phyloP scores from a whole-genome alignment of 2,888 invertebrate species.

The Aelia acuminata region DNA sequence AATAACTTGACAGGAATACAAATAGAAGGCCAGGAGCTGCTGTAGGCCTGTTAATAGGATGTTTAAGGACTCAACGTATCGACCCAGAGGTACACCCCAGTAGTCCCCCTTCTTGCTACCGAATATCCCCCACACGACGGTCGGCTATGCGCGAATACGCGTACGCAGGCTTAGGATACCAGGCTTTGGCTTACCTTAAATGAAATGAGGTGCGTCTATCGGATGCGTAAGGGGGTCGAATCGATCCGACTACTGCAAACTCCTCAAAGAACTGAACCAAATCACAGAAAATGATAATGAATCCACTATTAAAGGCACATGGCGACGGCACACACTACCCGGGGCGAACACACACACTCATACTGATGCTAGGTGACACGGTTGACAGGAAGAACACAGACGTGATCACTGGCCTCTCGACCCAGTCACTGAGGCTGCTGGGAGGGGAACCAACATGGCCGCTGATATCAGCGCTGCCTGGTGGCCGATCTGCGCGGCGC shows the following conservation, averaged over 20 bases:
- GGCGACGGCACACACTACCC: conserved; percentile 30
- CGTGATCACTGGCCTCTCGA: conserved; percentile 41
- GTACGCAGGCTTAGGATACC: not conserved
- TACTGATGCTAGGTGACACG: not conserved
- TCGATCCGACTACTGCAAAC: conserved; percentile 13
- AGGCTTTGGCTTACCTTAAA: not conserved
- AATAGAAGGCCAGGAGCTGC: not conserved
- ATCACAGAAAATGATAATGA: not conserved
- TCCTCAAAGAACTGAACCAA: not conserved
- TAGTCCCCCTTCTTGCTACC: not conserved
- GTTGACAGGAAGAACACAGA: conserved; percentile 37
- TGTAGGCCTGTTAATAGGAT: conserved; percentile 42
- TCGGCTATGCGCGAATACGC: conserved; percentile 4
- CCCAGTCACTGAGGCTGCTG: conserved; percentile 12
- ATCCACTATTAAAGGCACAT: conserved; percentile 8
- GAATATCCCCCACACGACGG: conserved; percentile 34
- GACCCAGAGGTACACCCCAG: conserved; percentile 48
- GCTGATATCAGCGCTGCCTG: conserved; percentile 14
- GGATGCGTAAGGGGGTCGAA: conserved; percentile 32
- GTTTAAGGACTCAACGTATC: conserved; percentile 46
- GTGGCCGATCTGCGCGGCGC: not conserved
- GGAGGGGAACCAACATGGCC: conserved; percentile 32
- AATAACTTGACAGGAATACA: not conserved
- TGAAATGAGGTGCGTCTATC: conserved; percentile 18
- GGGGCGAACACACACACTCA: conserved; percentile 32